Base-by-base conservation (phyloP, 1,140 invertebrate species). In the Muscidifurax raptorellus region DNA sequence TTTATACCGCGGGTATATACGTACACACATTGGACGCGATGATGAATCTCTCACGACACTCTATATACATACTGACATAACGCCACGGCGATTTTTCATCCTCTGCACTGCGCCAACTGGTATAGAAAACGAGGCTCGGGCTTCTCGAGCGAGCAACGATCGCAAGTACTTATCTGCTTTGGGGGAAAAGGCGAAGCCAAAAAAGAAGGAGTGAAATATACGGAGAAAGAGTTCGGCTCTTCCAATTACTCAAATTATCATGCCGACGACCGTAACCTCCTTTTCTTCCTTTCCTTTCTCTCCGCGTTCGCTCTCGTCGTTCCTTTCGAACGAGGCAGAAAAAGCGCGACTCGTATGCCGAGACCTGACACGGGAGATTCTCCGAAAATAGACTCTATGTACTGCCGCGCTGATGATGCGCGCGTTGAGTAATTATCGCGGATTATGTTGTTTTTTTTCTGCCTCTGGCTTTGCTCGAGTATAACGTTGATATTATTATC, bases 191-290 rank as follows among this genome's bases (percentile, higher is more conserved):
- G 47, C 15, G 47, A n/a, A 0, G 18, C 12, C 1, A 18, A 52
- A 52, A 52, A 52, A 52, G 15, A 52, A 59, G 18, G 52, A 59
- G 52, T 22, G 52, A 59, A n/a, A 59, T n/a, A n/a, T 59, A 59
- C 52, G 22, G 52, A 67, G 25, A 67, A 67, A 44, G 36, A 66
- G 66, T 69, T 80, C 40, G 78, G 59, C 30, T 25, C 79, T 40
- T 36, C 25, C 15, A 72, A 80, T 80, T 80, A 72, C 67, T 72
- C 40, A 72, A 80, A 80, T 80, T 80, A 40, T 80, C 69, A 71
- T 72, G 79, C 40, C 66, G 40, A 18, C 27, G 79, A 71, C 40
- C 67, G 79, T 80, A 80, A 80, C 66, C 79, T 44, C 28, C 40
- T 32, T 79, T 69, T 47, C 27, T 22, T 59, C 18, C 44, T 6